Percentiles rank a stretch among this genome's conserved stretches.
phyloP scores from a whole-genome alignment of 1,140 invertebrate species.

The Aplysia californica region DNA sequence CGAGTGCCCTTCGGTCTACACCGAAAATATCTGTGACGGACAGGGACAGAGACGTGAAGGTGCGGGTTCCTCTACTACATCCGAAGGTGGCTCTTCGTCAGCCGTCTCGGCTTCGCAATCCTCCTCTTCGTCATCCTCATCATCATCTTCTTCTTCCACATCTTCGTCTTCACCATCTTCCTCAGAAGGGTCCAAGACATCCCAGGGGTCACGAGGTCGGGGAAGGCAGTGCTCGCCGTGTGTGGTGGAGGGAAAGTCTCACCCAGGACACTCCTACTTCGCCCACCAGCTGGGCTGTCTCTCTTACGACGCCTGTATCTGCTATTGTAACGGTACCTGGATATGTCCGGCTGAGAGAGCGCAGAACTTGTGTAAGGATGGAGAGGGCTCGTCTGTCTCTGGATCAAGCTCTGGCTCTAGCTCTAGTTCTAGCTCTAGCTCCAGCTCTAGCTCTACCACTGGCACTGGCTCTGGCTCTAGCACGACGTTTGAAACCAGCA shows the following conservation, averaged over 20 bases:
- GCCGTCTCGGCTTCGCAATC: not conserved
- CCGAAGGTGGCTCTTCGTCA: too few relatives aligned
- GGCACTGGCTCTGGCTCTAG: too few relatives aligned
- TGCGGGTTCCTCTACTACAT: too few relatives aligned
- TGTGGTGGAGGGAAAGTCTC: constrained; percentile 29
- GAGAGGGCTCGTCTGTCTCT: not conserved
- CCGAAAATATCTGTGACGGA: constrained; percentile 34
- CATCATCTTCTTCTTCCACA: too few relatives aligned
- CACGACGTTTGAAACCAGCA: not conserved
- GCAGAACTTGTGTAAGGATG: constrained; percentile 20
- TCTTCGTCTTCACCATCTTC: too few relatives aligned
- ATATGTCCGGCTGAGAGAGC: constrained; percentile 35
- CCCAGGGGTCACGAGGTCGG: not conserved
- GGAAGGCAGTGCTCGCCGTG: constrained; percentile 29
- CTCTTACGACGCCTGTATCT: constrained; percentile 34
- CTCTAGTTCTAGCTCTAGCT: too few relatives aligned
- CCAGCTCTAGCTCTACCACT: too few relatives aligned
- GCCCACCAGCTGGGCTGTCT: constrained; percentile 33
- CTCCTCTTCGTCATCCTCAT: constrained; percentile 9
- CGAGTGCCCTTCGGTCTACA: constrained; percentile 38
- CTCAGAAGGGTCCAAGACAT: too few relatives aligned
- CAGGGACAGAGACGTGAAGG: not conserved
- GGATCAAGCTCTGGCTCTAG: too few relatives aligned
- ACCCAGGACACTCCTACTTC: constrained; percentile 35
- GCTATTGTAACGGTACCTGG: constrained; percentile 42